A percentile compares a stretch with the other conserved stretches of the same genome.
phyloP scores from a whole-genome alignment of 2,113 vertebrate species.

The Oreochromis tanganicae region DNA sequence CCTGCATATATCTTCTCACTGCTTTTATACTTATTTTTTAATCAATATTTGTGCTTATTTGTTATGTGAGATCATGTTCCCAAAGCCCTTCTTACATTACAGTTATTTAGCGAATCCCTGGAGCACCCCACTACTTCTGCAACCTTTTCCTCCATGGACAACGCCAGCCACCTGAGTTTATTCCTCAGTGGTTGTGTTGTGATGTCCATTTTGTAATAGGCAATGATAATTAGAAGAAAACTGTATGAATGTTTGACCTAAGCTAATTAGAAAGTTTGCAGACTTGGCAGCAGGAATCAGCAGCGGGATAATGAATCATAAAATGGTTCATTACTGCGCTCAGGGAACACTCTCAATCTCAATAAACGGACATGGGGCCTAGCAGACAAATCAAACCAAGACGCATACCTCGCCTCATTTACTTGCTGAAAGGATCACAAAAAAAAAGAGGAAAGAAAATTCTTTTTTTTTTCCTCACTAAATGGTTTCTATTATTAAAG shows the following conservation, averaged over 20 bases:
- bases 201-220: conserved; percentile 66
- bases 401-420: conserved; percentile 63
- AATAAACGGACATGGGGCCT: conserved; percentile 72
- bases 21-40: not conserved
- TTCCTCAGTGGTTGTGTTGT: conserved; percentile 42
- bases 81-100: not conserved
- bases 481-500: conserved; percentile 63
- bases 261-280: conserved; percentile 80
- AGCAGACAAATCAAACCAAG: conserved; percentile 73
- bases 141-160: not conserved
- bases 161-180: conserved; percentile 34
- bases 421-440: conserved; percentile 66
- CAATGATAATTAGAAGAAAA: conserved; percentile 72
- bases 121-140: not conserved
- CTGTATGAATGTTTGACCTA: conserved; percentile 75
- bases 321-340: conserved; percentile 76
- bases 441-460: conserved; percentile 8
- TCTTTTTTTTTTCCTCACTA: conserved; percentile 25
- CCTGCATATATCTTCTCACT: not conserved
- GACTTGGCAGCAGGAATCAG: conserved; percentile 72
- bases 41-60: conserved; percentile 15
- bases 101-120: conserved; percentile 18
- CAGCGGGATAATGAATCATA: conserved; percentile 77
- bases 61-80: conserved; percentile 11
- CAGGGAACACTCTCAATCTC: conserved; percentile 73